Conservation (phyloP, 2,113 vertebrate species). For the Sander vitreus region DNA sequence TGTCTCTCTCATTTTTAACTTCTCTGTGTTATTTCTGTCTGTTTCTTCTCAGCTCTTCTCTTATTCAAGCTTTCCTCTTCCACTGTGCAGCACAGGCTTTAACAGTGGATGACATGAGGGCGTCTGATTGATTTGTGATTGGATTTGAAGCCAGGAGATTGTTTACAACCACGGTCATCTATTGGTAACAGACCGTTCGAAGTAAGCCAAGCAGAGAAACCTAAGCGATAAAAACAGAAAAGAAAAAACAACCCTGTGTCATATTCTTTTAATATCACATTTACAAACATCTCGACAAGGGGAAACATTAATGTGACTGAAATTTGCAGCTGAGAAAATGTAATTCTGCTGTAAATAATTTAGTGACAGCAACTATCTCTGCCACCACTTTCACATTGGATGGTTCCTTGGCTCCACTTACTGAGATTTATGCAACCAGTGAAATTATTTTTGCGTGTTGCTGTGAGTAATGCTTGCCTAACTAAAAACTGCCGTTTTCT, state of each 20-base stretch:
- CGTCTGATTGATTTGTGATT: neutral
- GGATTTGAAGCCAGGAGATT: neutral
- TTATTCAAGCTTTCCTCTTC: neutral
- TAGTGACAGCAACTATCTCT: conserved; percentile 35
- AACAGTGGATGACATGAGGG: neutral
- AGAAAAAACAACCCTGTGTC: neutral
- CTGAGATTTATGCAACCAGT: conserved; percentile 20
- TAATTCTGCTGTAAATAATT: conserved; percentile 65
- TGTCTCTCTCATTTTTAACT: neutral
- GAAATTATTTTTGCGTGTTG: neutral
- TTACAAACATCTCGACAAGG: neutral
- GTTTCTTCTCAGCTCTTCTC: neutral
- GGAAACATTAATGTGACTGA: conserved; percentile 40
- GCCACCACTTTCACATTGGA: conserved; percentile 36
- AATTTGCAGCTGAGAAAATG: conserved; percentile 63
- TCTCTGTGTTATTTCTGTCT: neutral
- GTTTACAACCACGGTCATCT: neutral
- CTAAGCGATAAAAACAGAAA: neutral
- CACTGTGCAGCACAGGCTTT: neutral
- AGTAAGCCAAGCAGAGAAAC: neutral
- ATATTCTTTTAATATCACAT: neutral
- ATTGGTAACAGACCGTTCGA: neutral
- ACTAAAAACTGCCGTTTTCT: conserved; percentile 8
- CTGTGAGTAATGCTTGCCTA: neutral
- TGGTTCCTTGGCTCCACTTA: conserved; percentile 6